Base-by-base conservation (phyloP, 2,113 vertebrate species). In the Oncorhynchus kisutch region DNA sequence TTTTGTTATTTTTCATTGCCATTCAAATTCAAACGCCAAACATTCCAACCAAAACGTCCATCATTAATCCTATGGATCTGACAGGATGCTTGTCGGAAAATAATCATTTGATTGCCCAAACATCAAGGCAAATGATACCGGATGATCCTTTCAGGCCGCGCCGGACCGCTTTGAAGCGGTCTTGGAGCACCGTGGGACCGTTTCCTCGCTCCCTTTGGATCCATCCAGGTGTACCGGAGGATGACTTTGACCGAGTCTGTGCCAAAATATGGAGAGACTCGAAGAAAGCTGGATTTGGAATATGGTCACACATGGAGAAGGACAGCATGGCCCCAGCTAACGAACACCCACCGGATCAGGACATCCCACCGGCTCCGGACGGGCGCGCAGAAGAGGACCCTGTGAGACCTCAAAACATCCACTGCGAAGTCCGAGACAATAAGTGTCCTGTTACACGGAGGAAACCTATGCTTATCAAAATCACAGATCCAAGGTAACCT, bases 191-290 rank as follows among this genome's bases (percentile, higher is more conserved):
- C 0, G 78, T 93, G 16, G 89, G 92, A 1, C 95, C 94, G 0
- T 95, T 95, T 78, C 94, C 94, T 3, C 88, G 95, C 76, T 91
- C 88, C 64, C 87, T 89, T 68, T 97, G 95, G 96, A 93, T 93
- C 71, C 93, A 96, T 31, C 89, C 87, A 1, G 80, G 90, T 18
- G 92, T 91, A 0, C 95, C 94, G 0, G 74, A 62, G 25, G 95
- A 96, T 45, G 77, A 87, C 27, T 74, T 95, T 72, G 95, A 96
- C 27, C 64, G 86, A 16, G 80, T 91, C 31, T 96, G 95, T 80
- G 84, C 90, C n/a, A 86, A 86, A 71, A 95, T 96, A 86, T 94
- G 94, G 92, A 92, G 90, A 9, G 89, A 90, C 0, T 88, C 87
- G 0, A 91, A 92, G 48, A 75, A 57, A 0, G 84, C 91, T 7